phyloP scores from a whole-genome alignment of 2,113 vertebrate species.

The Clarias macrocephalus region DNA sequence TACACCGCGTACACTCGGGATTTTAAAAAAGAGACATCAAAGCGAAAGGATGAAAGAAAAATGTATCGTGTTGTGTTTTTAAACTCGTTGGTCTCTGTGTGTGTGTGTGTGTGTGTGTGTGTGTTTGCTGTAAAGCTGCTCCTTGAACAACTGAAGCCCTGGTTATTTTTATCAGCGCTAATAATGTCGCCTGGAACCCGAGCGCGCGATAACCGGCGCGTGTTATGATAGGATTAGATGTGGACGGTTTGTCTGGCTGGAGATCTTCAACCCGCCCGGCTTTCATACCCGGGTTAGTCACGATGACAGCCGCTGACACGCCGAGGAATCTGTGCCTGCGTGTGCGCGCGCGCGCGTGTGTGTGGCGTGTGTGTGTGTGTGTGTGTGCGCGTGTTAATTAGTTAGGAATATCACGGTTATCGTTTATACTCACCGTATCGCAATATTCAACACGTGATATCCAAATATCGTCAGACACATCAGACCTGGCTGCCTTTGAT shows the following conservation, averaged over 20 bases:
- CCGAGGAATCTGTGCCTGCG: background rate
- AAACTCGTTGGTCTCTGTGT: background rate
- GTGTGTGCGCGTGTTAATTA: background rate
- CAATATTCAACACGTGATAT: background rate
- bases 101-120: too few relatives aligned
- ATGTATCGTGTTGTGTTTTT: background rate
- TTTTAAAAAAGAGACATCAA: background rate
- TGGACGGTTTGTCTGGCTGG: background rate
- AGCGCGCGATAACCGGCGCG: conserved; percentile 19
- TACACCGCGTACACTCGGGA: background rate
- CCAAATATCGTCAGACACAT: background rate
- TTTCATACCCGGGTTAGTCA: background rate
- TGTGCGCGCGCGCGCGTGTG: background rate
- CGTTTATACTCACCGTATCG: background rate
- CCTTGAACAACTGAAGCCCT: background rate
- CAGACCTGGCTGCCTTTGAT: background rate
- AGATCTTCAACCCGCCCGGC: conserved; percentile 9
- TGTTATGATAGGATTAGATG: conserved; percentile 23
- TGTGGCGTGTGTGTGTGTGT: background rate
- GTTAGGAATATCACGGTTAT: background rate
- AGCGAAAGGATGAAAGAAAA: background rate
- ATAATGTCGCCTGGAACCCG: conserved; percentile 1
- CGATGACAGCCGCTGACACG: background rate
- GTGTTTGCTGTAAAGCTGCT: background rate
- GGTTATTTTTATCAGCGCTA: conserved; percentile 43